phyloP scores from a whole-genome alignment of 2,113 vertebrate species.

The Myotis yumanensis region DNA sequence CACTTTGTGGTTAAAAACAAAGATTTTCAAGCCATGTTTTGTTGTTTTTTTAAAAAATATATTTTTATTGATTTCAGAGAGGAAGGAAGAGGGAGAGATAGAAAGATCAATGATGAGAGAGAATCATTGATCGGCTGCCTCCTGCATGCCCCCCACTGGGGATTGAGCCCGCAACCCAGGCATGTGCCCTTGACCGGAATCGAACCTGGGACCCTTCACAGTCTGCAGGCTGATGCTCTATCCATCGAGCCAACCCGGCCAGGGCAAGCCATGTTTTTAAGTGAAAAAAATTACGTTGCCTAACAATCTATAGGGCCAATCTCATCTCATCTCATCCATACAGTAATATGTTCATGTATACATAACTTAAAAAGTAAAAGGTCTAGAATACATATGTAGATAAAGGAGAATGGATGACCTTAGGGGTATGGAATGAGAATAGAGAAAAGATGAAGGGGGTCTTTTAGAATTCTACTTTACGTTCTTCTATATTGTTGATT shows the following conservation, averaged over 20 bases:
- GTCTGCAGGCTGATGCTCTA: too few relatives aligned
- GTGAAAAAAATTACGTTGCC: neutral
- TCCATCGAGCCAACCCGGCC: too few relatives aligned
- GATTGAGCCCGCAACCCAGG: too few relatives aligned
- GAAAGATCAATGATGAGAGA: too few relatives aligned
- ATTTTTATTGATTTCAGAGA: too few relatives aligned
- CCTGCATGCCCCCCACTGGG: too few relatives aligned
- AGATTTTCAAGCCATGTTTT: neutral
- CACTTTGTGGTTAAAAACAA: neutral
- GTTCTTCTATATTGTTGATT: neutral
- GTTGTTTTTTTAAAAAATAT: too few relatives aligned
- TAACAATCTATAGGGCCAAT: neutral
- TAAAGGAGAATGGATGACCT: neutral
- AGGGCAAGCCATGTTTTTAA: neutral
- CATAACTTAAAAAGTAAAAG: neutral
- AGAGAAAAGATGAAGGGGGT: neutral
- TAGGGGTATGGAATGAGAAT: neutral
- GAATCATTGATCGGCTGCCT: too few relatives aligned
- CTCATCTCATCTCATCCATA: neutral
- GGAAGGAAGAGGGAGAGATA: too few relatives aligned
- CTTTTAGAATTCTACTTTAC: neutral
- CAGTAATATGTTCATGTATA: neutral
- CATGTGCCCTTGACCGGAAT: too few relatives aligned
- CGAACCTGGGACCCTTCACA: too few relatives aligned
- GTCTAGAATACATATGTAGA: neutral